Evolutionary conservation across 2,797 vertebrate species (phyloP).

Genomic region (Naso thynnoides): DNA sequence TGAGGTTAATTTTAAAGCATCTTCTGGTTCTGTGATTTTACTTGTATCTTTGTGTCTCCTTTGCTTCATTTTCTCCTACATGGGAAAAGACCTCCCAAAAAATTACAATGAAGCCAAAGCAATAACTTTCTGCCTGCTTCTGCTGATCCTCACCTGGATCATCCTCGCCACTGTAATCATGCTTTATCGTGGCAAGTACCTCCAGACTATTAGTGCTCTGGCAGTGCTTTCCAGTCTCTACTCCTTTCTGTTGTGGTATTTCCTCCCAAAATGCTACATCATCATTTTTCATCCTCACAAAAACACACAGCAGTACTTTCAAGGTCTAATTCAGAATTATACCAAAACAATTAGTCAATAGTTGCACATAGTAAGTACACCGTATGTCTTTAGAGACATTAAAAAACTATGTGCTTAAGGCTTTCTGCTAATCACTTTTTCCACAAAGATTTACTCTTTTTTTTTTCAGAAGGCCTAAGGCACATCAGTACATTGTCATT

Average conservation of each 20-base stretch:
- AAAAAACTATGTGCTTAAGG: background rate
- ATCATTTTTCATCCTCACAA: constrained; percentile 85
- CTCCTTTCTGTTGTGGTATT: constrained; percentile 83
- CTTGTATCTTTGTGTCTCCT: background rate
- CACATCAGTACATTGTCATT: no score
- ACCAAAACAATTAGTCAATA: constrained; percentile 46
- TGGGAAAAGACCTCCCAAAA: constrained; percentile 90
- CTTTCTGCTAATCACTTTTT: background rate
- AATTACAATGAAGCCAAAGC: constrained; percentile 91
- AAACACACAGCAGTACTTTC: constrained; percentile 88
- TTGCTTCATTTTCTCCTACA: constrained; percentile 83
- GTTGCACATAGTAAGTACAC: constrained; percentile 14
- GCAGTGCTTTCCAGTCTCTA: constrained; percentile 65
- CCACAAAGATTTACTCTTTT: no score
- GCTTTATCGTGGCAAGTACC: constrained; percentile 12
- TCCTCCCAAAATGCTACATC: constrained; percentile 87
- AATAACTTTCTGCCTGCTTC: constrained; percentile 88
- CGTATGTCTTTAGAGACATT: background rate
- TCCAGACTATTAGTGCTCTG: background rate
- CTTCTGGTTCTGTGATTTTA: background rate
- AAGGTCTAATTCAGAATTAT: constrained; percentile 88
- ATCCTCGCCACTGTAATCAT: constrained; percentile 42
- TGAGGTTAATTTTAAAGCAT: constrained; percentile 36
- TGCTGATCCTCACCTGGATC: constrained; percentile 85
- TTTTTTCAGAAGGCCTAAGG: no score